A percentile compares a stretch with the other conserved stretches of the same genome.
Conservation (phyloP, 2,113 vertebrate genomes). For the Burhinus bistriatus region DNA sequence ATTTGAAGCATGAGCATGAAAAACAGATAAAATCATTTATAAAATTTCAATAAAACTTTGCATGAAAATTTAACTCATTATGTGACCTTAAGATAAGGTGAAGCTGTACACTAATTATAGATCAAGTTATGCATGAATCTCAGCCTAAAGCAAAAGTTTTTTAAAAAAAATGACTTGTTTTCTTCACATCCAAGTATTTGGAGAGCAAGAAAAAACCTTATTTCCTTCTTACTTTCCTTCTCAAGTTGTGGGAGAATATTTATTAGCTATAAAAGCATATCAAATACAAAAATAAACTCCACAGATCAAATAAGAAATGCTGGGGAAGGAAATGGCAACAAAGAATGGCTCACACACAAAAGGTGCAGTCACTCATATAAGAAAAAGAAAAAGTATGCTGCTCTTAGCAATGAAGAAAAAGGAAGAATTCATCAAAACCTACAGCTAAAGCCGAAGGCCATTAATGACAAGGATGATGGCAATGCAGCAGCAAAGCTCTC, state of each 20-base stretch:
- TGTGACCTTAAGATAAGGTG: background rate
- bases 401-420: background rate
- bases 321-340: background rate
- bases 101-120: background rate
- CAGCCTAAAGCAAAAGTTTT: background rate
- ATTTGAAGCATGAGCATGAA: background rate
- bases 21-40: background rate
- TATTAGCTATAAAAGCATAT: background rate
- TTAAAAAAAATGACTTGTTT: background rate
- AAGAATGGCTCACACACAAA: background rate
- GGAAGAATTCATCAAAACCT: background rate
- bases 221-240: background rate
- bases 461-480: background rate
- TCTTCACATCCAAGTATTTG: background rate
- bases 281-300: background rate
- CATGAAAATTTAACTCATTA: background rate
- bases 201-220: background rate
- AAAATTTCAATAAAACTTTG: background rate
- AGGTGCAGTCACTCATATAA: background rate
- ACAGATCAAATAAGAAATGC: background rate
- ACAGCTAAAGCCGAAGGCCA: background rate
- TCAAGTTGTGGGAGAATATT: background rate
- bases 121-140: background rate
- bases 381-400: background rate
- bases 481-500: background rate